These are phyloP conservation scores for Cotesia chilonis DNA, from an alignment of 1,140 invertebrate genomes.

Conservation along the genomic window DNA sequence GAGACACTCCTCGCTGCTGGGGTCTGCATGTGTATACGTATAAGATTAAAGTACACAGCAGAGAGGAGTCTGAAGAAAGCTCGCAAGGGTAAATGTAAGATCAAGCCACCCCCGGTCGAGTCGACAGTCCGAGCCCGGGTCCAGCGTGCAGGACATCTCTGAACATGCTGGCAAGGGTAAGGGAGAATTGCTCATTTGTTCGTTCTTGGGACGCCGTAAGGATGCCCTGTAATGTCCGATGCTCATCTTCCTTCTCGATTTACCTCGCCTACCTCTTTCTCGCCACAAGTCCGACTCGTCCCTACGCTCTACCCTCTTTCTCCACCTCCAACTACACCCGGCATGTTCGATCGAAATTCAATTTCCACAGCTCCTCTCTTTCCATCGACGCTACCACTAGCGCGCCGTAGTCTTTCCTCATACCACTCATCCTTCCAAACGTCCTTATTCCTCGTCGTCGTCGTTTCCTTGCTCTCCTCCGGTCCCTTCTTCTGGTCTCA, in stretches of 20 bases:
- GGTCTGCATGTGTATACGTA: constrained; percentile 31
- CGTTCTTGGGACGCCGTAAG: constrained; percentile 32
- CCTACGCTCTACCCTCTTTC: background rate
- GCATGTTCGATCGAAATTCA: constrained; percentile 65
- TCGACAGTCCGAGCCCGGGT: constrained; percentile 42
- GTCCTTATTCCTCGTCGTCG: background rate
- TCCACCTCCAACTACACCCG: constrained; percentile 20
- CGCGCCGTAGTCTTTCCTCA: constrained; percentile 13
- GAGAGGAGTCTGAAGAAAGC: constrained; percentile 11
- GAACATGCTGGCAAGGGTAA: constrained; percentile 50
- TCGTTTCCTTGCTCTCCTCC: background rate
- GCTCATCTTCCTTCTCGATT: constrained; percentile 15
- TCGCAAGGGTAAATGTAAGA: constrained; percentile 28
- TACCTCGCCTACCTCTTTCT: constrained; percentile 18
- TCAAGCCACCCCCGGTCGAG: constrained; percentile 27
- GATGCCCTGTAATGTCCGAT: constrained; percentile 32
- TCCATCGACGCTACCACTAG: constrained; percentile 24
- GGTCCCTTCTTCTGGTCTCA: background rate
- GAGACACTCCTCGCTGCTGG: constrained; percentile 25
- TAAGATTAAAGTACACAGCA: background rate
- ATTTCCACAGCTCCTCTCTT: constrained; percentile 53
- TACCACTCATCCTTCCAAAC: background rate
- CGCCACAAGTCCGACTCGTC: constrained; percentile 7
- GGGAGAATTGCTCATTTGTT: constrained; percentile 46
- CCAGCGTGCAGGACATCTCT: constrained; percentile 60